Evolutionary conservation across 1,140 invertebrate species (phyloP), one percentile per base, ranked within the genome.

Genomic region (Panagrolaimus sp.): DNA sequence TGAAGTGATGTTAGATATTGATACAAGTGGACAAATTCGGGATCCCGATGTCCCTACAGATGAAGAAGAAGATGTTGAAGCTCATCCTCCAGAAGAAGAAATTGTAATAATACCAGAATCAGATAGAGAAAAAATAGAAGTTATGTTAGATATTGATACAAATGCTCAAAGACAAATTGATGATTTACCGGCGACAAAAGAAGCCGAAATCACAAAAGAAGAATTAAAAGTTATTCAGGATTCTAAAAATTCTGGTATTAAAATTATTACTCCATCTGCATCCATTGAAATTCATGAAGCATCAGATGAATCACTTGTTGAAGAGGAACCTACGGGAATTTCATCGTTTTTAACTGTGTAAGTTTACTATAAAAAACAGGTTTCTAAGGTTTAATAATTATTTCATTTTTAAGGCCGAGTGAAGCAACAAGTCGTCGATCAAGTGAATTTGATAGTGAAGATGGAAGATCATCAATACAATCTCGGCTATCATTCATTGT

Each of bases 401-500:
- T n/a, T n/a, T n/a, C n/a, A 38, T 20, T 23, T 20, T 57, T 57
- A 1, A 57, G 51, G 27, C 51, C 51, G 20, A 27, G 27, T 25
- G 51, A 27, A 20, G 20, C 51, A n/a, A 20, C 51, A 57, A 57
- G 51, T 16, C 20, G 51, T 1, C 3, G 20, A 57, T 27, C 20
- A 11, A 25, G 20, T n/a, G 20, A 20, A 11, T 9, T 57, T 11
- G 51, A 57, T 16, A 20, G 20, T 16, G 20, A 20, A 57, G 51
- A 57, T 20, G 9, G 51, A 27, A 27, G 27, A 38, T 2, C 31
- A 13, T 20, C 20, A 4, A 73, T 45, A 38, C 25, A 38, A 11
- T 73, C 72, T 8, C 71, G 71, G 53, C 57, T 78, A 2, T 79
- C 76, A 13, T 78, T 78, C 47, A 73, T 79, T 11, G 67, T 78